These are phyloP conservation scores for Tipula vernalis DNA, from an alignment of 2,888 invertebrate genomes.

Conservation along the genomic window DNA sequence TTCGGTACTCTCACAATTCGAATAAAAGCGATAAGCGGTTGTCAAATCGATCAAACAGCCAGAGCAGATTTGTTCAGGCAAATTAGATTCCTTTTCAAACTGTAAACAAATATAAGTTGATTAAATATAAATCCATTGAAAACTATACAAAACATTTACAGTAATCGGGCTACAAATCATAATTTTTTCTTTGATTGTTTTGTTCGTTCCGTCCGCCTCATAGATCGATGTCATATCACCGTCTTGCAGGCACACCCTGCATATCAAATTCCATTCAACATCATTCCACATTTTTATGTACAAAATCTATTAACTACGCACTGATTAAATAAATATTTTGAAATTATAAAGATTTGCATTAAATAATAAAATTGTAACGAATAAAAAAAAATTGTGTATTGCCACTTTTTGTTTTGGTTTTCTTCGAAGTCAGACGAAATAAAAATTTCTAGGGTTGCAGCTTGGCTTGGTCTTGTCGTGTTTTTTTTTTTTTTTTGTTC, in stretches of 20 bases:
- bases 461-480: slow-evolving; percentile 12
- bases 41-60: slow-evolving; percentile 27
- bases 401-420: slow-evolving; percentile 11
- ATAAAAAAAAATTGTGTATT: background rate
- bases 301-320: background rate
- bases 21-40: slow-evolving; percentile 29
- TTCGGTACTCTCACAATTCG: slow-evolving; percentile 29
- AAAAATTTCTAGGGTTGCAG: slow-evolving; percentile 9
- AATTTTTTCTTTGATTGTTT: slow-evolving; percentile 29
- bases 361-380: background rate
- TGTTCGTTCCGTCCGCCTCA: slow-evolving; percentile 23
- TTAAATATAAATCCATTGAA: background rate
- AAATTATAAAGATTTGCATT: background rate
- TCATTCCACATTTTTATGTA: slow-evolving; percentile 15
- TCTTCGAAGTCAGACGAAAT: background rate
- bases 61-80: slow-evolving; percentile 31
- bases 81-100: slow-evolving; percentile 20
- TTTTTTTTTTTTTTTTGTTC: background rate
- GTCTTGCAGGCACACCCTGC: slow-evolving; percentile 29
- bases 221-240: slow-evolving; percentile 26
- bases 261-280: slow-evolving; percentile 28
- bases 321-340: background rate
- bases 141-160: slow-evolving; percentile 13
- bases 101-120: slow-evolving; percentile 16
- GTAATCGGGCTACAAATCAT: slow-evolving; percentile 25